Conservation (phyloP, 2,113 vertebrate genomes). For the Cyprinodon tularosa region DNA sequence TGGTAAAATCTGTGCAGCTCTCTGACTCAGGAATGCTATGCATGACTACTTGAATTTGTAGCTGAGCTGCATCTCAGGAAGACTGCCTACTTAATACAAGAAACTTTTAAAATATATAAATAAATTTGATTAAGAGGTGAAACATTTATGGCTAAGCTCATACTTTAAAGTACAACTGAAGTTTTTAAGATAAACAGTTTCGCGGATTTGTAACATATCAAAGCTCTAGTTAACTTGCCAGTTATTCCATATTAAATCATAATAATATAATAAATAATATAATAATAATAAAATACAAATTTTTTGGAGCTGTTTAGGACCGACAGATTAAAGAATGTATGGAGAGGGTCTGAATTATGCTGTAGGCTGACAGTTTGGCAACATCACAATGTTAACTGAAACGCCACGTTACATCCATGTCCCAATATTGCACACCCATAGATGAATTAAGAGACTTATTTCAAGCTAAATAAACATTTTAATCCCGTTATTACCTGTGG, state of each 20-base stretch:
- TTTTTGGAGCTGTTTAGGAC: background rate
- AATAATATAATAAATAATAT: too few species aligned
- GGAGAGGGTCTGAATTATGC: background rate
- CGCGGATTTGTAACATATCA: background rate
- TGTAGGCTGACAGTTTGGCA: conserved; percentile 23
- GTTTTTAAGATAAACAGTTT: conserved; percentile 1
- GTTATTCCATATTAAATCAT: background rate
- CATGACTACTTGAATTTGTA: conserved; percentile 72
- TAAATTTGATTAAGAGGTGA: too few species aligned
- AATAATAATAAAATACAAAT: background rate
- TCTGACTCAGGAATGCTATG: conserved; percentile 72
- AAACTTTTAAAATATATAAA: too few species aligned
- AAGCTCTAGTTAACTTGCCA: background rate
- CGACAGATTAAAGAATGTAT: background rate
- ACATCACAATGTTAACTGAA: conserved; percentile 41
- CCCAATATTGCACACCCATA: background rate
- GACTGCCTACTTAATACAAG: conserved; percentile 1
- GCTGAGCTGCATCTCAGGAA: conserved; percentile 13
- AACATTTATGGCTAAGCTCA: background rate
- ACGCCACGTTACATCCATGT: conserved; percentile 69
- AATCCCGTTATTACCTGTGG: background rate
- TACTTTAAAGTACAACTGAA: background rate
- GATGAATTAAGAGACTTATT: background rate
- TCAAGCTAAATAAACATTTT: background rate
- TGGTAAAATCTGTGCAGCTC: conserved; percentile 40